Evolutionary conservation across 1,140 invertebrate species (phyloP).

Genomic region (Delia radicum): DNA sequence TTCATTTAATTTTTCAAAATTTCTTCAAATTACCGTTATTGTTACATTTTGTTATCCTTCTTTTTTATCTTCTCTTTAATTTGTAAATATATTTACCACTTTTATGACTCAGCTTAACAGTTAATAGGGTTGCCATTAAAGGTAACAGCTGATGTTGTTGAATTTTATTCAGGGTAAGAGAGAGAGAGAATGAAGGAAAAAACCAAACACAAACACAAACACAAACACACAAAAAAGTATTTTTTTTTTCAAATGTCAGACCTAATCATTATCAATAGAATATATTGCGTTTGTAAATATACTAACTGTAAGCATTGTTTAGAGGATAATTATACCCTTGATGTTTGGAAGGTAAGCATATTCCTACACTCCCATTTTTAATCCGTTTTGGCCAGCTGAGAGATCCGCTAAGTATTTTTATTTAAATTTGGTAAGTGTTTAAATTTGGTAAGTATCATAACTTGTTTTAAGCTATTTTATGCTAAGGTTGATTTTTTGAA

Average conservation of each 20-base stretch:
- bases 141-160: background rate
- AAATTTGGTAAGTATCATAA: too few species aligned
- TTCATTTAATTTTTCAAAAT: too few species aligned
- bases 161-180: background rate
- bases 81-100: too few species aligned
- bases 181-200: background rate
- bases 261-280: background rate
- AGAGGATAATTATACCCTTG: background rate
- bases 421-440: too few species aligned
- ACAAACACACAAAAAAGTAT: background rate
- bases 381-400: too few species aligned
- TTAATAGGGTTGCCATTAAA: constrained; percentile 13
- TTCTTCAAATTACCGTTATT: background rate
- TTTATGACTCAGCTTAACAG: constrained; percentile 12
- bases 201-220: background rate
- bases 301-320: background rate
- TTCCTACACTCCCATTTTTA: too few species aligned
- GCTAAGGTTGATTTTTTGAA: too few species aligned
- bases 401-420: too few species aligned
- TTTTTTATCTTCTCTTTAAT: too few species aligned
- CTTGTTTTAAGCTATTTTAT: too few species aligned
- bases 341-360: background rate
- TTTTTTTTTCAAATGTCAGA: background rate
- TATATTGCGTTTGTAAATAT: background rate
- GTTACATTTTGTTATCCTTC: too few species aligned